Evolutionary conservation across 2,113 vertebrate species (phyloP).

Genomic region (Cyprinus carpio): DNA sequence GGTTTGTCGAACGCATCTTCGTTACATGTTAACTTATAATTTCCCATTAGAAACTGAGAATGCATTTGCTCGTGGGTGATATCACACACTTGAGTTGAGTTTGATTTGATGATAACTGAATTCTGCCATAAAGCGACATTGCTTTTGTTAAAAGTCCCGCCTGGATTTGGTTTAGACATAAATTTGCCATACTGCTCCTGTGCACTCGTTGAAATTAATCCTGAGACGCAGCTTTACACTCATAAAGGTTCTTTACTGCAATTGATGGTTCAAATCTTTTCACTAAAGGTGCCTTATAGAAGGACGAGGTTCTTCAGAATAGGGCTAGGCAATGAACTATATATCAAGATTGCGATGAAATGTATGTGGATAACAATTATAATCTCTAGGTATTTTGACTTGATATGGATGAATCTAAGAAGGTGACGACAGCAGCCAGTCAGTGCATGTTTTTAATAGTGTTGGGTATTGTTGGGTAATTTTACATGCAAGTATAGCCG

Average conservation of each 20-base stretch:
- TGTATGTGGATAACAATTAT: too few relatives aligned
- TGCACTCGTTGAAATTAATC: neutral
- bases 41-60: neutral
- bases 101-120: neutral
- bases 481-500: too few relatives aligned
- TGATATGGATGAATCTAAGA: too few relatives aligned
- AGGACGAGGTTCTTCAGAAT: too few relatives aligned
- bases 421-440: too few relatives aligned
- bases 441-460: too few relatives aligned
- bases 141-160: neutral
- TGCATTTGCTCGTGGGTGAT: neutral
- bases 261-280: too few relatives aligned
- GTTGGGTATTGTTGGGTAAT: too few relatives aligned
- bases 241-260: too few relatives aligned
- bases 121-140: neutral
- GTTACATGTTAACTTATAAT: neutral
- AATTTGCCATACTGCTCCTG: neutral
- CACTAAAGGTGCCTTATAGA: neutral
- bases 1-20: neutral
- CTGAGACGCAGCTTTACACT: neutral
- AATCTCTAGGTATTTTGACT: too few relatives aligned
- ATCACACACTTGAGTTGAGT: neutral
- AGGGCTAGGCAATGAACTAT: too few relatives aligned
- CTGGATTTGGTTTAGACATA: neutral
- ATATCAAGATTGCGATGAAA: too few relatives aligned